Conservation (phyloP, 2,888 invertebrate genomes). For the Chironomus riparius region DNA sequence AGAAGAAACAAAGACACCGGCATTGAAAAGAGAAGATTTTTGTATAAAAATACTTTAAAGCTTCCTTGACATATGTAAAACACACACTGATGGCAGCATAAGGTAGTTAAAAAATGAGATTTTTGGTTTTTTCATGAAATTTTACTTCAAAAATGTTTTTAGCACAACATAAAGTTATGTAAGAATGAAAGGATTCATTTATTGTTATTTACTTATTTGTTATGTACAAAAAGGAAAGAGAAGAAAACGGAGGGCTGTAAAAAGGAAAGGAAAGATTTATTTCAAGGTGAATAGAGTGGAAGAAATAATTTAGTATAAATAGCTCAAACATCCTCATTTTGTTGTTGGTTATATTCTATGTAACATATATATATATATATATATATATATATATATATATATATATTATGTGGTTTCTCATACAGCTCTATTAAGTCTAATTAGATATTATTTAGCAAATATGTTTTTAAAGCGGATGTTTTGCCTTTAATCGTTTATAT, state of each 20-base stretch:
- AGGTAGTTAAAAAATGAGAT: conserved; percentile 5
- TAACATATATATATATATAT: neutral
- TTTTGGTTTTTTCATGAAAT: neutral
- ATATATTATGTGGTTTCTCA: conserved; percentile 12
- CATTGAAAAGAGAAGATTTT: neutral
- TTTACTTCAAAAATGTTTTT: neutral
- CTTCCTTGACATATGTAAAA: neutral
- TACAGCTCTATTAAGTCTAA: neutral
- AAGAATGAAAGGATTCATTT: too few species aligned
- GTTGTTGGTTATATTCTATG: neutral
- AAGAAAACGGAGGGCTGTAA: neutral
- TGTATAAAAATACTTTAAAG: neutral
- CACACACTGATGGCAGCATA: neutral
- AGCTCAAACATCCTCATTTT: neutral
- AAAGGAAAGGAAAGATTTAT: conserved; percentile 16
- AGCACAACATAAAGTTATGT: neutral
- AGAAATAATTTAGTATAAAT: conserved; percentile 17
- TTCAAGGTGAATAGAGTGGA: conserved; percentile 3
- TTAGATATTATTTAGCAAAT: too few species aligned
- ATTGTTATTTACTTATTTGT: neutral
- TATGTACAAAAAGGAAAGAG: neutral
- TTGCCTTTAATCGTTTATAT: too few species aligned
- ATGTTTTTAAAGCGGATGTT: too few species aligned
- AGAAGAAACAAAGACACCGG: too few species aligned
- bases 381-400: too few species aligned